Base-by-base conservation (phyloP, 2,888 invertebrate genomes). In the Gibbula magus region DNA sequence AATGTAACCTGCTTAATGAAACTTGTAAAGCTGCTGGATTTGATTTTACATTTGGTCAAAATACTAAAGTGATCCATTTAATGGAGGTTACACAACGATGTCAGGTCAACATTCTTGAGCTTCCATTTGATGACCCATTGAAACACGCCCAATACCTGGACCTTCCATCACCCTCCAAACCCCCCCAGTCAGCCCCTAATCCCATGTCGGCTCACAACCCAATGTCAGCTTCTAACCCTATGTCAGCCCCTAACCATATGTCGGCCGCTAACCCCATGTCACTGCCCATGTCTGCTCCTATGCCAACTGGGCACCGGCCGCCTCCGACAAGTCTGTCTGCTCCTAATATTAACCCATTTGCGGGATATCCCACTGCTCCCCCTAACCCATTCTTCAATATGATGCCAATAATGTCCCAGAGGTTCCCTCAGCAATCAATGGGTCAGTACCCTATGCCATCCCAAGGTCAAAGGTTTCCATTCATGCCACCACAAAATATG, bases 121-220 rank as follows among this genome's bases (percentile, higher is more conserved):
- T 92, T 75, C 92, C 92, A 7, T 84, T 88, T 61, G 87, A 89
- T 39, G 88, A 91, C 73, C 92, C 92, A 20, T 86, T 92, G 67
- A 88, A 88, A 75, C 89, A 91, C 87, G 92, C 92, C 10, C 87
- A 89, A 32, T 91, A 91, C 79, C 82, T 90, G 77, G 89, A 90
- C 80, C 82, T 87, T 4, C 83, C 86, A 3, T 73, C 73, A 4
- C 80, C 80, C 16, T 45, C 56, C 25, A 73, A 70, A 18, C 45
- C 32, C 5, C 53, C 74, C 20, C 77, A 67, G 8, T 52, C 77
- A 45, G 22, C 51, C 13, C 45, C 73, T 29, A 35, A 35, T 7
- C n/a, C n/a, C n/a, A n/a, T n/a, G n/a, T n/a, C n/a, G n/a, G 25
- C 73, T 32, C 51, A 20, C 61, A 52, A n/a, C 61, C 74, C 5